A percentile compares a stretch with the other conserved stretches of the same genome.
Conservation (phyloP, 2,797 vertebrate species). For the Linurgus olivaceus region DNA sequence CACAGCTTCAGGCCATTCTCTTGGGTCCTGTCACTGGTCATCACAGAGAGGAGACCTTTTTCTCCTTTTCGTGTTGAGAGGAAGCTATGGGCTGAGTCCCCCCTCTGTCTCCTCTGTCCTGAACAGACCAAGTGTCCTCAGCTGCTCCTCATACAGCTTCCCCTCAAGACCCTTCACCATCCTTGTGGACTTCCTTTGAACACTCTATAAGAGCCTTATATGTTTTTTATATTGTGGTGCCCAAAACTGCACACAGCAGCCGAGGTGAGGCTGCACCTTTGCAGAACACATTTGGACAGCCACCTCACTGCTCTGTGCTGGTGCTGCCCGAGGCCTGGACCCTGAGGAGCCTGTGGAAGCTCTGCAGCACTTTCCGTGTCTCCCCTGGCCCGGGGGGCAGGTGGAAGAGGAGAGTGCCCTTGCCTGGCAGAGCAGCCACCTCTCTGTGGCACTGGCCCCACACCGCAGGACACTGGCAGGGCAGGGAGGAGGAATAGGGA, state of each 20-base stretch:
- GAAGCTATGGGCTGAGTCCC: too few relatives aligned
- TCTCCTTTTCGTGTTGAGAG: background rate
- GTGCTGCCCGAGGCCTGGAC: background rate
- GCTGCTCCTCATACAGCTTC: rapidly evolving
- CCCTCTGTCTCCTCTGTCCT: background rate
- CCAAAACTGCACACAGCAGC: background rate
- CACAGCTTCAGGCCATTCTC: background rate
- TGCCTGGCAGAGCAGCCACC: background rate
- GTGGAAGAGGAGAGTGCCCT: background rate
- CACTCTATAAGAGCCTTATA: background rate
- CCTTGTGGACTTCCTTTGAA: rapidly evolving
- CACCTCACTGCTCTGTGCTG: background rate
- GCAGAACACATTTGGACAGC: too few relatives aligned
- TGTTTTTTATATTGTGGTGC: background rate
- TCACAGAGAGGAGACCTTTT: background rate
- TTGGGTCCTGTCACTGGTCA: rapidly evolving
- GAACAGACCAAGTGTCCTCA: background rate
- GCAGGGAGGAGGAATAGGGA: background rate
- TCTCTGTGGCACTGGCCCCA: background rate
- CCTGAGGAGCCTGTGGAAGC: background rate
- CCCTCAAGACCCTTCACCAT: background rate
- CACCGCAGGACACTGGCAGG: rapidly evolving
- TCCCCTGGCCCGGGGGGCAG: background rate
- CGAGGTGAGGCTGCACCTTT: background rate
- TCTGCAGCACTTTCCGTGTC: background rate